Evolutionary conservation across 2,113 vertebrate genomes (phyloP), one percentile per base, ranked within the genome.

Genomic region (Xenopus borealis): DNA sequence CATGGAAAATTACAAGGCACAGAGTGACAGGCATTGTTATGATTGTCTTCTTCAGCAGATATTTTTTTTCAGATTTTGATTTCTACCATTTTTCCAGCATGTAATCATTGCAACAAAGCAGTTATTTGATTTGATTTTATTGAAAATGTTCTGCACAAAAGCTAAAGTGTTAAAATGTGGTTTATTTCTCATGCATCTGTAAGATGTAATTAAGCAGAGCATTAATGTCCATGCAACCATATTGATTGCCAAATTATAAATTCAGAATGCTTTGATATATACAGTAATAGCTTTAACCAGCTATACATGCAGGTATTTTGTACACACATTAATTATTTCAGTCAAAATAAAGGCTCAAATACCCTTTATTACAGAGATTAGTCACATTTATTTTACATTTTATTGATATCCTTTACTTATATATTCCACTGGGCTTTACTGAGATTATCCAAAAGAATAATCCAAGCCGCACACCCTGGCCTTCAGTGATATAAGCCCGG

Each of bases 1-100:
- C 18, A 79, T 58, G 80, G 75, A 76, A 62, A 71, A 73, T 83
- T 78, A 82, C 0, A 0, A 83, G 78, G 59, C 79, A 74, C 65
- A 79, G 58, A 82, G 84, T 57, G 14, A 72, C 59, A 71, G 59
- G 55, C 80, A 71, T 79, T 70, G 79, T 80, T 75, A 84, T 69
- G 19, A 59, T 40, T 75, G 46, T 67, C 58, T 79, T 12, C 1
- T 17, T 65, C 62, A 67, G n/a, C 72, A 17, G 73, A 80, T 30
- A 66, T 62, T 73, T 40, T 40, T 27, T 64, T 62, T 58, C 33
- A 12, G 47, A 23, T 30, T 62, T 47, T 53, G 33, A 69, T 45
- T 47, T 78, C 80, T 58, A 0, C 84, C 63, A 65, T 57, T 79
- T 40, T 59, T 63, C 64, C 33, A 71, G 33, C 57, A 17, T 72